Conservation (phyloP, 2,888 invertebrate species). For the Liposcelis brunnea region DNA sequence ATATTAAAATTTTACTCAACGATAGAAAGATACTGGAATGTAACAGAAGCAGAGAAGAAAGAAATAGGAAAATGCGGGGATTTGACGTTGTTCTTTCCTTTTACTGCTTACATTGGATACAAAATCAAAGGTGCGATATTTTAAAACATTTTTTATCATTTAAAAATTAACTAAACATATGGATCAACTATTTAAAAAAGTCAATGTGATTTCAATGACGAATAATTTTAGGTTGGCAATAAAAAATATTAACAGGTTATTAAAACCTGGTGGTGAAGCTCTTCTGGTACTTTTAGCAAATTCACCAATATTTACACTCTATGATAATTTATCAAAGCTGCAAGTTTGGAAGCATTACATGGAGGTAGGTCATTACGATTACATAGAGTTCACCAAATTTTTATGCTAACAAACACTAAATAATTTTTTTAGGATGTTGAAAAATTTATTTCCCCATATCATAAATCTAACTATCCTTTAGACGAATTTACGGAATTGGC, state of each 20-base stretch:
- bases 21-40: background rate
- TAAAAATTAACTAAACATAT: constrained; percentile 12
- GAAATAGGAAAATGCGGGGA: constrained; percentile 19
- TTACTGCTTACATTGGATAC: constrained; percentile 65
- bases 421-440: constrained; percentile 38
- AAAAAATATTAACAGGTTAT: constrained; percentile 42
- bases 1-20: too few species aligned
- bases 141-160: too few species aligned
- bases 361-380: constrained; percentile 27
- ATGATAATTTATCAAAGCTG: constrained; percentile 37
- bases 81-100: constrained; percentile 60
- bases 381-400: too few species aligned
- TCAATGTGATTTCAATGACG: too few species aligned
- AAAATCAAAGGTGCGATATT: constrained; percentile 51
- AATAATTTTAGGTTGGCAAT: constrained; percentile 37
- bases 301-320: constrained; percentile 51
- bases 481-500: constrained; percentile 35
- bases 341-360: constrained; percentile 46
- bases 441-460: constrained; percentile 48
- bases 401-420: too few species aligned
- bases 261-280: constrained; percentile 50
- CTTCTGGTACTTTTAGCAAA: constrained; percentile 49
- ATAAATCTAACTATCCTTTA: constrained; percentile 39
- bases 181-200: constrained; percentile 7
- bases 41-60: background rate